Conservation (phyloP, 2,113 vertebrate genomes). For the Eurypyga helias region DNA sequence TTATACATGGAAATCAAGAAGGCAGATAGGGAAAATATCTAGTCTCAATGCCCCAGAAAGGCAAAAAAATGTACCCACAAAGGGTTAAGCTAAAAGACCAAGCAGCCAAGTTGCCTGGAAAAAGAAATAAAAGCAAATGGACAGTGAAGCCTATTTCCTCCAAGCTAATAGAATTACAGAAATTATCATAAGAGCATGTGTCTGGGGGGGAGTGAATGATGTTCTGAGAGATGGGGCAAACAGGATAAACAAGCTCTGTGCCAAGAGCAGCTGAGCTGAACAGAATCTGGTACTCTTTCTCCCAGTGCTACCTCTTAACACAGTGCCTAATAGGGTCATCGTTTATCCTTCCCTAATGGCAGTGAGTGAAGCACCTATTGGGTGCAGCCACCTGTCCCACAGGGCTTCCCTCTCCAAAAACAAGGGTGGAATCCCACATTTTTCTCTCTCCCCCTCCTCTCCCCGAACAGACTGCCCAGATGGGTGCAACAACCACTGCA, state of each 20-base stretch:
- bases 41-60: neutral
- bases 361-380: neutral
- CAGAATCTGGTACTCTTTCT: neutral
- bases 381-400: neutral
- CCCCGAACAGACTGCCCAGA: neutral
- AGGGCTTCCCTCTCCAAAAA: neutral
- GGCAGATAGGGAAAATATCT: neutral
- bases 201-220: constrained; percentile 42
- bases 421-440: neutral
- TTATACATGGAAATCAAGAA: neutral
- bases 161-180: constrained; percentile 56
- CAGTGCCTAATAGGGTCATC: neutral
- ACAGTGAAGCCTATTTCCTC: constrained; percentile 58
- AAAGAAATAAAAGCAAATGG: constrained; percentile 34
- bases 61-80: neutral
- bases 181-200: constrained; percentile 55
- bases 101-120: neutral
- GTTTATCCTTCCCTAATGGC: neutral
- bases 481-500: neutral
- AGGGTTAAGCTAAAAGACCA: constrained; percentile 48
- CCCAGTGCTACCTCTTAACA: neutral
- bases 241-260: constrained; percentile 25
- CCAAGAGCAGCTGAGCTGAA: neutral
- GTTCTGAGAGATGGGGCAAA: neutral
- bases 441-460: neutral